phyloP scores from a whole-genome alignment of 2,797 vertebrate species.

The Novumbra hubbsi region DNA sequence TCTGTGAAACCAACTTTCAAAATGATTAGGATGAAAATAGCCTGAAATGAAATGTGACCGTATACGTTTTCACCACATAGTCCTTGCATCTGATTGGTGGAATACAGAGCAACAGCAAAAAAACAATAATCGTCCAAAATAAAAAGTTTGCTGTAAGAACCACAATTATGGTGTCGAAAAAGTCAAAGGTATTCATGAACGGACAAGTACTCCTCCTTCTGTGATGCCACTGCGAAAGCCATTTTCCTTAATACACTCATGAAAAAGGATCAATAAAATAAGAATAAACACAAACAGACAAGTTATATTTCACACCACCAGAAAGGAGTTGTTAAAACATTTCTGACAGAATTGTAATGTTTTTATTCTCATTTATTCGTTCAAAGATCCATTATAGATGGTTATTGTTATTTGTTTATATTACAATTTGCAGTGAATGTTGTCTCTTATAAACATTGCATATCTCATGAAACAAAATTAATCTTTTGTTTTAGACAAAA shows the following conservation, averaged over 20 bases:
- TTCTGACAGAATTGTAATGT: conserved; percentile 32
- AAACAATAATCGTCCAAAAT: no score
- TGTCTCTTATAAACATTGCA: not conserved
- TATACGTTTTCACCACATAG: no score
- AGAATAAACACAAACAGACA: not conserved
- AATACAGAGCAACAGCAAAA: no score
- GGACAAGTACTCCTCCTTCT: conserved; percentile 33
- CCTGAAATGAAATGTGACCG: no score
- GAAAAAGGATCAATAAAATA: not conserved
- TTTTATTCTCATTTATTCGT: conserved; percentile 36
- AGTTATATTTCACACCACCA: conserved; percentile 24
- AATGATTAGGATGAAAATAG: no score
- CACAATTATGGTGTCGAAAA: conserved; percentile 30
- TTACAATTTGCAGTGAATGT: not conserved
- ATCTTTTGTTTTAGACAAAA: not conserved
- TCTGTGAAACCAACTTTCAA: no score
- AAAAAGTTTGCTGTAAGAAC: conserved; percentile 11
- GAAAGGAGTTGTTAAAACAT: conserved; percentile 24
- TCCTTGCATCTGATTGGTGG: no score
- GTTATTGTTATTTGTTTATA: not conserved
- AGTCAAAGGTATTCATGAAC: conserved; percentile 24
- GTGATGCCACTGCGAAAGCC: conserved; percentile 37
- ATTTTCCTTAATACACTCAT: conserved; percentile 29
- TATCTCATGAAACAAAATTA: not conserved
- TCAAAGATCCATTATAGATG: conserved; percentile 4